Percentiles rank a stretch among this genome's conserved stretches.
phyloP scores from a whole-genome alignment of 2,113 vertebrate genomes.

The Euleptes europaea region DNA sequence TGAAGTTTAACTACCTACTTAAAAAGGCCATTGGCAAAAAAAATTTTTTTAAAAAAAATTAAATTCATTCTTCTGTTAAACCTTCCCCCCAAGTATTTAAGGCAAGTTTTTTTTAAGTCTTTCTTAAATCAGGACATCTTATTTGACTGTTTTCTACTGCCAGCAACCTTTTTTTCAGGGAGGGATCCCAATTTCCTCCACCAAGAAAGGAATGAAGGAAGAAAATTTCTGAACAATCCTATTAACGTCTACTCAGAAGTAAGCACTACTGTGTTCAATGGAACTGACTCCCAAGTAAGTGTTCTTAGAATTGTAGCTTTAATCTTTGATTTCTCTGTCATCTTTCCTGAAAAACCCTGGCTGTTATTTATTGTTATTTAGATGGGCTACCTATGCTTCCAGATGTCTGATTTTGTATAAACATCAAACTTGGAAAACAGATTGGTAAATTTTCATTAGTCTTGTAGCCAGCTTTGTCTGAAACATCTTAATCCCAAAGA shows the following conservation, averaged over 20 bases:
- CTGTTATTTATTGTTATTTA: not conserved
- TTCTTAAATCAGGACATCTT: no score
- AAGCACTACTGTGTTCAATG: no score
- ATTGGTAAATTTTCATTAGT: not conserved
- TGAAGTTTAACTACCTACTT: not conserved
- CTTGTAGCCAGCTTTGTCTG: not conserved
- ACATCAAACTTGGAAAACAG: not conserved
- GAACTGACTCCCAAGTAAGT: no score
- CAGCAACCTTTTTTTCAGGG: no score
- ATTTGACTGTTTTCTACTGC: not conserved
- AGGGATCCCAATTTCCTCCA: no score
- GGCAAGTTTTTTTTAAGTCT: not conserved
- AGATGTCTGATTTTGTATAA: not conserved
- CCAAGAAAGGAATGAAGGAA: no score
- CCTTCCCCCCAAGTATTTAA: not conserved
- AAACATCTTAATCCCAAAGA: no score
- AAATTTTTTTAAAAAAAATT: no score
- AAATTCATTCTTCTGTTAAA: not conserved
- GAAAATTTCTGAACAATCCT: no score
- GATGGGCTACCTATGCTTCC: not conserved
- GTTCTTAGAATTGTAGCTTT: no score
- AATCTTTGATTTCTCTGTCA: no score
- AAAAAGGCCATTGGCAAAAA: not conserved
- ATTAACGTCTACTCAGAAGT: no score
- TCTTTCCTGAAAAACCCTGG: not conserved